phyloP scores from a whole-genome alignment of 2,888 invertebrate species.

The Brachynemurus nebulosus region DNA sequence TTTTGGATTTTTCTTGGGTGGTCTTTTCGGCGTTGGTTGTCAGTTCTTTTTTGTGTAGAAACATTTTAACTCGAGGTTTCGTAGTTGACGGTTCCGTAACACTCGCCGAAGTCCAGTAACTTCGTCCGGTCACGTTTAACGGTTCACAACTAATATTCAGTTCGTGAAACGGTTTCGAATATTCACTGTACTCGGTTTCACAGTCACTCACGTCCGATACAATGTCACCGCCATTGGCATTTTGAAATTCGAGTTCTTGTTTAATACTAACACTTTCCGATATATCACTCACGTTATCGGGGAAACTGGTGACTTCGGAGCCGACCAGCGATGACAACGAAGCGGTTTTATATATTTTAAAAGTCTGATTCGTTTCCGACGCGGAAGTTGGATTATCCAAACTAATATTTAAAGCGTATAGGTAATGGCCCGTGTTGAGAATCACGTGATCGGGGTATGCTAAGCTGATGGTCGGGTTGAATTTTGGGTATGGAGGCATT shows the following conservation, averaged over 20 bases:
- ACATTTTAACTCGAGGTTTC: constrained; percentile 27
- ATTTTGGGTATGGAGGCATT: constrained; percentile 62
- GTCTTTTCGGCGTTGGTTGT: constrained; percentile 21
- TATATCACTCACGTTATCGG: constrained; percentile 28
- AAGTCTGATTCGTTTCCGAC: not conserved
- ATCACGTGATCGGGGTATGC: constrained; percentile 31
- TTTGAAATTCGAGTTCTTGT: constrained; percentile 25
- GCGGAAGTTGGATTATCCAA: constrained; percentile 20
- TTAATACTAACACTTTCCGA: constrained; percentile 27
- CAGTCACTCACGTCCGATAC: constrained; percentile 33
- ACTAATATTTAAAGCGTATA: constrained; percentile 30
- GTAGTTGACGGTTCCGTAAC: constrained; percentile 18
- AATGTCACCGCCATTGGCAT: constrained; percentile 29
- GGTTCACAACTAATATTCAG: constrained; percentile 34
- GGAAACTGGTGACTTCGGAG: not conserved
- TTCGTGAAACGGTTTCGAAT: constrained; percentile 33
- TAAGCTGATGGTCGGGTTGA: constrained; percentile 29
- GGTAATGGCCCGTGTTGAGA: constrained; percentile 32
- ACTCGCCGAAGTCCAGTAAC: constrained; percentile 31
- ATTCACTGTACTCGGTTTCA: constrained; percentile 31
- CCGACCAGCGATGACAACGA: not conserved
- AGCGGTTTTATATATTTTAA: not conserved
- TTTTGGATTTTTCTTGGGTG: constrained; percentile 25
- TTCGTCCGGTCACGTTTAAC: constrained; percentile 32
- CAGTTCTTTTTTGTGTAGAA: constrained; percentile 26